phyloP scores from a whole-genome alignment of 2,888 invertebrate genomes.

The Lamproptera curius region DNA sequence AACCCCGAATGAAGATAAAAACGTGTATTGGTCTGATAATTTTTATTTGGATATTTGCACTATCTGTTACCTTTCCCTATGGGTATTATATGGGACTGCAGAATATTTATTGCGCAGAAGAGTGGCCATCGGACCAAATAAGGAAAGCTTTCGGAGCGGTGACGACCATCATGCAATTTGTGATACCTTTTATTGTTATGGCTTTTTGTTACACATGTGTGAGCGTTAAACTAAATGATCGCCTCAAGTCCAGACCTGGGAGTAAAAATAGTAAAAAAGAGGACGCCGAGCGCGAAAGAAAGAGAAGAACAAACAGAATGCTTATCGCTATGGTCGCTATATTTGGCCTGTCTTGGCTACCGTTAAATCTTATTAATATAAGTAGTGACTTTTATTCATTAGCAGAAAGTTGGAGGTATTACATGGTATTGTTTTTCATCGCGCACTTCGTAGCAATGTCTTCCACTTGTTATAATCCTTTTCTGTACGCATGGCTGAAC shows the following conservation, averaged over 20 bases:
- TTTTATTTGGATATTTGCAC: slow-evolving; percentile 89
- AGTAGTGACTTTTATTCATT: slow-evolving; percentile 82
- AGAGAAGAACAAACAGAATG: slow-evolving; percentile 91
- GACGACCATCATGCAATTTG: slow-evolving; percentile 90
- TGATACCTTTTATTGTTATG: slow-evolving; percentile 91
- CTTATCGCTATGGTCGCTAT: slow-evolving; percentile 93
- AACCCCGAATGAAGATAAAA: slow-evolving; percentile 87
- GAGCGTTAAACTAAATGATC: slow-evolving; percentile 84
- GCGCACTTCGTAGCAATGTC: slow-evolving; percentile 95
- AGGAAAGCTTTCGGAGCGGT: slow-evolving; percentile 86
- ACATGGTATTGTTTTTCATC: slow-evolving; percentile 86
- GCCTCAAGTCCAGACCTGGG: slow-evolving; percentile 86
- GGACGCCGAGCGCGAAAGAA: slow-evolving; percentile 88
- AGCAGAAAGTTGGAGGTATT: slow-evolving; percentile 83
- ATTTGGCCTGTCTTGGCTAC: slow-evolving; percentile 92
- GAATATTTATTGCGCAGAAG: slow-evolving; percentile 81
- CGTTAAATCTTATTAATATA: slow-evolving; percentile 89
- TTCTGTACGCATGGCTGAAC: slow-evolving; percentile 97
- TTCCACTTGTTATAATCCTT: slow-evolving; percentile 96
- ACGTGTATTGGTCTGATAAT: slow-evolving; percentile 87
- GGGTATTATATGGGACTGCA: slow-evolving; percentile 86
- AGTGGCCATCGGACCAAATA: slow-evolving; percentile 87
- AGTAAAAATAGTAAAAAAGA: slow-evolving; percentile 85
- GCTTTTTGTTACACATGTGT: slow-evolving; percentile 92
- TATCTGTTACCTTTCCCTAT: slow-evolving; percentile 89